Percentiles rank a stretch among this genome's conserved stretches.
phyloP scores from a whole-genome alignment of 2,113 vertebrate genomes.

The Protobothrops mucrosquamatus region DNA sequence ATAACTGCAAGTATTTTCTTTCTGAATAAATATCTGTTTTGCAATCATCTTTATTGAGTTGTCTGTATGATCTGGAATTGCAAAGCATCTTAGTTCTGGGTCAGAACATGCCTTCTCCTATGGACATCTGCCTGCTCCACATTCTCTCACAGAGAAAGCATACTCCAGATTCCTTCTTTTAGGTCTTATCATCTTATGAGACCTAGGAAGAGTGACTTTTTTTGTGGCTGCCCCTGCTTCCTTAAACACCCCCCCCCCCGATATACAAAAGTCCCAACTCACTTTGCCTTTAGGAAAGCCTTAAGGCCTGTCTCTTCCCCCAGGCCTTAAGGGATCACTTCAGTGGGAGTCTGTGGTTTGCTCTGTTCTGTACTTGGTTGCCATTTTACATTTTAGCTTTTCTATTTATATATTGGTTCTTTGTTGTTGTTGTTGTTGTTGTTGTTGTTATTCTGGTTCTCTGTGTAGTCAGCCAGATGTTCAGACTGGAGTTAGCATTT shows the following conservation, averaged over 20 bases:
- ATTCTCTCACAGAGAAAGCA: neutral
- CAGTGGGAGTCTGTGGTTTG: neutral
- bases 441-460: neutral
- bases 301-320: neutral
- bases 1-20: too few relatives aligned
- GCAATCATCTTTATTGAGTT: too few relatives aligned
- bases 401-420: neutral
- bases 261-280: neutral
- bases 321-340: neutral
- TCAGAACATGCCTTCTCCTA: neutral
- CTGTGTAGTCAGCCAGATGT: neutral
- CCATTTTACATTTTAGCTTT: neutral
- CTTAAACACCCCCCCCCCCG: neutral
- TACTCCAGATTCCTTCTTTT: neutral
- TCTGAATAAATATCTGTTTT: too few relatives aligned
- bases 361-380: neutral
- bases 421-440: neutral
- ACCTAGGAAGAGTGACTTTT: neutral
- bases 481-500: neutral
- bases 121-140: neutral
- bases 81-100: too few relatives aligned
- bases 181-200: neutral
- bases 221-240: neutral
- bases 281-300: neutral
- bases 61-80: too few relatives aligned